Evolutionary conservation across 2,797 vertebrate genomes (phyloP).

Genomic region (Schizothorax lantsangensis): DNA sequence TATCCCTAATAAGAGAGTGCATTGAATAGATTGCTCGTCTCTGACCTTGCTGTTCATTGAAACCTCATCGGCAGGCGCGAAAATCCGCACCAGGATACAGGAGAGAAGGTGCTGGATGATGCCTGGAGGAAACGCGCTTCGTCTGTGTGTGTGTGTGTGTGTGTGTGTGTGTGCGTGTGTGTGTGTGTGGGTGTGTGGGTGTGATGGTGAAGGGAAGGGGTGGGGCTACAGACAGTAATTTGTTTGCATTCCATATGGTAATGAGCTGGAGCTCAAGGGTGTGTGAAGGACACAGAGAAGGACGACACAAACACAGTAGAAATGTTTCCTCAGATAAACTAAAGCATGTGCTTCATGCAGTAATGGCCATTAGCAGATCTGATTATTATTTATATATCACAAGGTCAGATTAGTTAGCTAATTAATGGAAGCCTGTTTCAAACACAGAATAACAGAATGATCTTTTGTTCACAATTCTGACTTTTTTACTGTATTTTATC

Average conservation of each 20-base stretch:
- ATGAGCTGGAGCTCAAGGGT: slow-evolving; percentile 82
- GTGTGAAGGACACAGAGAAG: slow-evolving; percentile 74
- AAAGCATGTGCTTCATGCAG: background rate
- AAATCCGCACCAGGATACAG: slow-evolving; percentile 56
- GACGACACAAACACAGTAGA: background rate
- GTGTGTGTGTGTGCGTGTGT: slow-evolving; percentile 51
- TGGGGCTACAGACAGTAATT: slow-evolving; percentile 61
- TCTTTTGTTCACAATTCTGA: background rate
- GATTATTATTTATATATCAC: background rate
- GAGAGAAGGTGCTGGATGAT: slow-evolving; percentile 15
- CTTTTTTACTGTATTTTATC: too few species aligned
- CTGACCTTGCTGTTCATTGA: slow-evolving; percentile 87
- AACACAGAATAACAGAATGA: background rate
- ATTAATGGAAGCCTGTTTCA: background rate
- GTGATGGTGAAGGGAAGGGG: slow-evolving; percentile 32
- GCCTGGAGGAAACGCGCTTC: background rate
- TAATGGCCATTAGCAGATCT: background rate
- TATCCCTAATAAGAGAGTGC: slow-evolving; percentile 94
- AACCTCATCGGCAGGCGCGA: slow-evolving; percentile 71
- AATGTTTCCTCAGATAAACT: background rate
- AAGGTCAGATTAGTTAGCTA: background rate
- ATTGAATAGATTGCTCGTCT: slow-evolving; percentile 85
- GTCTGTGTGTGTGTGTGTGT: slow-evolving; percentile 1
- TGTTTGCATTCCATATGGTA: slow-evolving; percentile 82
- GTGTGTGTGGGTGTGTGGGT: slow-evolving; percentile 44